Evolutionary conservation across 2,113 vertebrate genomes (phyloP).

Genomic region (Bungarus multicinctus): DNA sequence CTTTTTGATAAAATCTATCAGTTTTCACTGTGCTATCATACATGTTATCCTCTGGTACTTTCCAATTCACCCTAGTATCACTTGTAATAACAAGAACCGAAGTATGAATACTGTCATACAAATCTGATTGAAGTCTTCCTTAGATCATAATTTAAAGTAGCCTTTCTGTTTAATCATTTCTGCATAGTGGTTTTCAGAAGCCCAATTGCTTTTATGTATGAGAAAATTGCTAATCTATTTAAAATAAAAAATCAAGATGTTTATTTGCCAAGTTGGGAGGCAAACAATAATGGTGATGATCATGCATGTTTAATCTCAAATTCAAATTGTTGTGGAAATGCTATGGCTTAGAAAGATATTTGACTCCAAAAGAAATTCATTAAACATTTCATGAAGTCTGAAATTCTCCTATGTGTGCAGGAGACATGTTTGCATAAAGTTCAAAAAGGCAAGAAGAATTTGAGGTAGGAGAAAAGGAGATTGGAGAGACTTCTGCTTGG

Average conservation of each 20-base stretch:
- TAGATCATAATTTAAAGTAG: slow-evolving; percentile 44
- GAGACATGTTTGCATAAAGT: slow-evolving; percentile 57
- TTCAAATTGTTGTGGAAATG: slow-evolving; percentile 52
- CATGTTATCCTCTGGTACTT: slow-evolving; percentile 42
- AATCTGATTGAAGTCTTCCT: background rate
- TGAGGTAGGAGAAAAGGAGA: slow-evolving; percentile 53
- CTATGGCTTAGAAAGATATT: slow-evolving; percentile 44
- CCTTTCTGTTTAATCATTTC: slow-evolving; percentile 41
- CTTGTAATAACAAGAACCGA: slow-evolving; percentile 3
- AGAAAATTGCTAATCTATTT: background rate
- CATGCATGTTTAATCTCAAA: slow-evolving; percentile 51
- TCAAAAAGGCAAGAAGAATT: slow-evolving; percentile 59
- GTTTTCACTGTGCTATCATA: slow-evolving; percentile 59
- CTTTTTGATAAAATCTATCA: slow-evolving; percentile 53
- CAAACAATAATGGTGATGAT: slow-evolving; percentile 39
- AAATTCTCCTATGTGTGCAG: slow-evolving; percentile 59
- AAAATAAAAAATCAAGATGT: background rate
- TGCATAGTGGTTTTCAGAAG: slow-evolving; percentile 12
- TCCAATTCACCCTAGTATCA: slow-evolving; percentile 38
- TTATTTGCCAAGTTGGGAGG: slow-evolving; percentile 1
- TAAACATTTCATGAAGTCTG: slow-evolving; percentile 69
- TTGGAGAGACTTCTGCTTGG: slow-evolving; percentile 57
- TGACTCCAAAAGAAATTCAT: slow-evolving; percentile 62
- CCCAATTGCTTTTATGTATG: background rate
- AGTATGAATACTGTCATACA: slow-evolving; percentile 28